Conservation (phyloP, 2,797 vertebrate species). For the Phataginus tetradactyla region DNA sequence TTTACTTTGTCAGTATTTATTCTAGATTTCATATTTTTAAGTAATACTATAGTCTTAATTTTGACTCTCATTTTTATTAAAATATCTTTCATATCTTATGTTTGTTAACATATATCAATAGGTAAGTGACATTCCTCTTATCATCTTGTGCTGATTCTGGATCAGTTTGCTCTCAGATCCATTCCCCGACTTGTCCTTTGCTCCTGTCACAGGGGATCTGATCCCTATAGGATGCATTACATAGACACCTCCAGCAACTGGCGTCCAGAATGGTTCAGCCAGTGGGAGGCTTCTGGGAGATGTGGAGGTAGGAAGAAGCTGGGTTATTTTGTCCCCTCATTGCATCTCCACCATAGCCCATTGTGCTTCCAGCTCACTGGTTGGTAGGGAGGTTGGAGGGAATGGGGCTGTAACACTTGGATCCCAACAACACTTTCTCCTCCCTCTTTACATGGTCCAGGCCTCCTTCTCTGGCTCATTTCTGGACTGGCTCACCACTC, state of each 20-base stretch:
- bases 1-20: background rate
- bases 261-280: background rate
- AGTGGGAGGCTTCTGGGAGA: background rate
- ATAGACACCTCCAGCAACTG: background rate
- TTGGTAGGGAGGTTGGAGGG: accelerated
- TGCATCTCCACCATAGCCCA: background rate
- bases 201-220: no score
- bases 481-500: background rate
- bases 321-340: background rate
- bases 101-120: background rate
- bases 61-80: background rate
- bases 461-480: background rate
- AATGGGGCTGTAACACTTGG: background rate
- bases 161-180: background rate
- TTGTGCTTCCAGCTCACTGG: background rate
- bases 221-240: background rate
- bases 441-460: background rate
- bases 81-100: background rate
- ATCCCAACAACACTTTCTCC: background rate
- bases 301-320: background rate
- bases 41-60: background rate
- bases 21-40: background rate
- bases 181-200: background rate
- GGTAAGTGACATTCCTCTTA: background rate
- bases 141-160: background rate